Conservation (phyloP, 2,888 invertebrate species). For the Hypselothyrea guttata region DNA sequence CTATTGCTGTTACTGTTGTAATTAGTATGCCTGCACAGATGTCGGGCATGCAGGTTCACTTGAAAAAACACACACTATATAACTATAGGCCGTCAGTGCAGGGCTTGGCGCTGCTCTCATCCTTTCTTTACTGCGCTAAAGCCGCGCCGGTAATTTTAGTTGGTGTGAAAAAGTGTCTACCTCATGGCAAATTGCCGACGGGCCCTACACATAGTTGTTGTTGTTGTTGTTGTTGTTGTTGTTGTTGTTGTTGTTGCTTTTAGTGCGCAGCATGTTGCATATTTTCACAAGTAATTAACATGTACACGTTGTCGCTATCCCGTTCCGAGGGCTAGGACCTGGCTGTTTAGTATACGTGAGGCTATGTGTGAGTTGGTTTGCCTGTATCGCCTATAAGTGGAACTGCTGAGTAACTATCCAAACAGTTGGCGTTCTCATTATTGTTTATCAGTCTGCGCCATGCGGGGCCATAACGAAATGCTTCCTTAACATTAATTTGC, state of each 20-base stretch:
- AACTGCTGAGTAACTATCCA: conserved; percentile 62
- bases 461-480: conserved; percentile 54
- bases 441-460: conserved; percentile 50
- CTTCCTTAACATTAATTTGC: conserved; percentile 70
- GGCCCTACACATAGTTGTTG: conserved; percentile 21
- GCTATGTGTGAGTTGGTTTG: conserved; percentile 2
- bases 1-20: conserved; percentile 47
- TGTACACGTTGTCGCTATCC: conserved; percentile 59
- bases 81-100: conserved; percentile 42
- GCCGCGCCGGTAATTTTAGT: conserved; percentile 51
- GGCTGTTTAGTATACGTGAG: conserved; percentile 1
- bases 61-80: conserved; percentile 54
- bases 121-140: not conserved
- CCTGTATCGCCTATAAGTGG: conserved; percentile 10
- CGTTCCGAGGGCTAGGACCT: conserved; percentile 38
- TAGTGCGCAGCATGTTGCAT: conserved; percentile 66
- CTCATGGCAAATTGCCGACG: conserved; percentile 62
- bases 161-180: conserved; percentile 66
- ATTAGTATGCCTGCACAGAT: conserved; percentile 69
- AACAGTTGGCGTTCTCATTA: conserved; percentile 47
- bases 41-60: conserved; percentile 43
- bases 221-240: conserved; percentile 19
- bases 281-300: conserved; percentile 77
- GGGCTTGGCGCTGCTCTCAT: conserved; percentile 10
- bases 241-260: conserved; percentile 16